Evolutionary conservation across 2,113 vertebrate species (phyloP).

Genomic region (Myotis yumanensis): DNA sequence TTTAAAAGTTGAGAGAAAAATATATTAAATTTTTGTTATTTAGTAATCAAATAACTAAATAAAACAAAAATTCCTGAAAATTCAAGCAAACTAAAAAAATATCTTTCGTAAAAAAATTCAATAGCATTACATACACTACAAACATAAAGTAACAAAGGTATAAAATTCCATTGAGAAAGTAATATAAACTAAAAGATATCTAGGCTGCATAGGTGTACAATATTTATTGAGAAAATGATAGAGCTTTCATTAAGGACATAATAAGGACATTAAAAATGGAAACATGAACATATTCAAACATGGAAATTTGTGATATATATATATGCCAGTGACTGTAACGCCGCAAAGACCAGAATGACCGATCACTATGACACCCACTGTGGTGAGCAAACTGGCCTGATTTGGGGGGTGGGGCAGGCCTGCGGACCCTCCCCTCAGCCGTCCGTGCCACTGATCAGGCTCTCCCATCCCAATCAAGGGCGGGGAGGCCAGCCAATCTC

Average conservation of each 20-base stretch:
- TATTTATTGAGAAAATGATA: background rate
- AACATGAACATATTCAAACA: background rate
- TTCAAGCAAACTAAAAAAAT: background rate
- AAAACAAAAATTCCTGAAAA: background rate
- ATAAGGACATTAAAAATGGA: background rate
- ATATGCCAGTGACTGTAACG: too few relatives aligned
- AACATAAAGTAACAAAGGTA: background rate
- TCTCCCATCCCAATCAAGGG: too few relatives aligned
- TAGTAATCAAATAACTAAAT: background rate
- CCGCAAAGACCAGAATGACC: rapidly evolving
- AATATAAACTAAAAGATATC: background rate
- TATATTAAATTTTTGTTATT: background rate
- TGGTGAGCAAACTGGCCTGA: too few relatives aligned
- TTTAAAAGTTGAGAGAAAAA: background rate
- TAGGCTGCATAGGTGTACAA: background rate
- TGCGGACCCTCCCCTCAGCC: too few relatives aligned
- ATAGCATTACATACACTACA: background rate
- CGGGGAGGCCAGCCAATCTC: too few relatives aligned
- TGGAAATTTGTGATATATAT: background rate
- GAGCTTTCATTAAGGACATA: background rate
- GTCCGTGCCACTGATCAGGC: too few relatives aligned
- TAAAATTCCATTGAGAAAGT: background rate
- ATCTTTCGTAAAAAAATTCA: background rate
- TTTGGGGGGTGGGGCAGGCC: too few relatives aligned
- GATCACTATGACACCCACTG: too few relatives aligned